Conservation (phyloP, 2,797 vertebrate species). For the Malacoctenus gilli region DNA sequence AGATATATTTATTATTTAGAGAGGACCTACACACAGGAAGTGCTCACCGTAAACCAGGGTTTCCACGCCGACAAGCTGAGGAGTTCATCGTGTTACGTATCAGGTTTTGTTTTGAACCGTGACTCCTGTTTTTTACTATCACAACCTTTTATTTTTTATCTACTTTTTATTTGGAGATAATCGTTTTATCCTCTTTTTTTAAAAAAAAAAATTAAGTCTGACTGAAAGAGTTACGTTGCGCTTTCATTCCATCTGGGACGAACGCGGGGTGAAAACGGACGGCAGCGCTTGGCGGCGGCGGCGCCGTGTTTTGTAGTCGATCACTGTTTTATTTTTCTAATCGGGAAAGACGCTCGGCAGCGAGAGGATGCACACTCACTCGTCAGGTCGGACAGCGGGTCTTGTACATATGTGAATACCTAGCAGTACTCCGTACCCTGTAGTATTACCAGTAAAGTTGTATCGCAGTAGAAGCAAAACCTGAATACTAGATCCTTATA, state of each 20-base stretch:
- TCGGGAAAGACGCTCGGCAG: slow-evolving; percentile 51
- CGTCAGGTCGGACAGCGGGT: slow-evolving; percentile 32
- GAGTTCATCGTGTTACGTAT: slow-evolving; percentile 55
- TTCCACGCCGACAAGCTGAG: too few species aligned
- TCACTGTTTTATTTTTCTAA: slow-evolving; percentile 77
- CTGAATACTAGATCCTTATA: slow-evolving; percentile 61
- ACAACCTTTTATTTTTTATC: slow-evolving; percentile 56
- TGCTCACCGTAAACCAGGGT: too few species aligned
- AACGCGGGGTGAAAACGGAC: slow-evolving; percentile 35
- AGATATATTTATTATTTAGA: slow-evolving; percentile 22
- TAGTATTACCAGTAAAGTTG: slow-evolving; percentile 69
- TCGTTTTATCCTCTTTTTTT: slow-evolving; percentile 56
- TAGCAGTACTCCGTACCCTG: slow-evolving; percentile 63
- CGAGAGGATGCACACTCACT: slow-evolving; percentile 49
- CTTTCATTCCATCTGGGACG: slow-evolving; percentile 42
- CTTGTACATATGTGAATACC: slow-evolving; percentile 79
- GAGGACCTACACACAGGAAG: slow-evolving; percentile 16
- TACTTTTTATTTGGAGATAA: slow-evolving; percentile 58
- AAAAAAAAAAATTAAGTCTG: too few species aligned
- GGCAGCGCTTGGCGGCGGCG: slow-evolving; percentile 42
- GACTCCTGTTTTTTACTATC: slow-evolving; percentile 44
- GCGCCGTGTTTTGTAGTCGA: slow-evolving; percentile 63
- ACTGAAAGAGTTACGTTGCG: slow-evolving; percentile 50
- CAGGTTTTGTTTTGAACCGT: slow-evolving; percentile 33
- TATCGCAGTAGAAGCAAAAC: slow-evolving; percentile 70